phyloP scores from a whole-genome alignment of 2,888 invertebrate genomes.

The Isoperla grammatica region DNA sequence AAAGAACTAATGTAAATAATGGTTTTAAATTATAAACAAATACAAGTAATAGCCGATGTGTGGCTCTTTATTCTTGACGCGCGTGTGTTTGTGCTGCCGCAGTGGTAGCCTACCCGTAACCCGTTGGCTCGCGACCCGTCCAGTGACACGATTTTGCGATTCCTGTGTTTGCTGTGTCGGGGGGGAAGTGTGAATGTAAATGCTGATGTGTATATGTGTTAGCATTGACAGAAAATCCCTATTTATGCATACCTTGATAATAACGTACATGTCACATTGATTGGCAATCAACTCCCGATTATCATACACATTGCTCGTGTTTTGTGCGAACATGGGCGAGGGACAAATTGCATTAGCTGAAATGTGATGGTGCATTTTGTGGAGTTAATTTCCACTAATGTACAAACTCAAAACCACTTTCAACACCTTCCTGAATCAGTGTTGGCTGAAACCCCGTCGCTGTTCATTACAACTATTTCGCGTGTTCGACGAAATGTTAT shows the following conservation, averaged over 20 bases:
- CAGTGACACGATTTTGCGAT: no score
- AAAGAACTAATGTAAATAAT: no score
- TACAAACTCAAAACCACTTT: constrained; percentile 1
- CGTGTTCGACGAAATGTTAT: background rate
- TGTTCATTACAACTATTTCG: background rate
- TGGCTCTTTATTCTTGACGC: no score
- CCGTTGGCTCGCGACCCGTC: no score
- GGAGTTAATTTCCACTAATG: constrained; percentile 8
- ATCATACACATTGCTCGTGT: constrained; percentile 24
- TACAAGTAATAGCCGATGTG: no score
- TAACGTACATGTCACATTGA: constrained; percentile 30
- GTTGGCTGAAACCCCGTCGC: background rate
- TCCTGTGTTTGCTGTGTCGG: no score
- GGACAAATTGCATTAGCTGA: constrained; percentile 14
- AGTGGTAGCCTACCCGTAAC: no score
- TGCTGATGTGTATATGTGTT: constrained; percentile 11
- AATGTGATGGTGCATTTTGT: constrained; percentile 9
- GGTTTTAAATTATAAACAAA: no score
- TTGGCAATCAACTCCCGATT: constrained; percentile 32
- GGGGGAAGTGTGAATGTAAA: constrained; percentile 28
- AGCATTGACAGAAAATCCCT: constrained; percentile 17
- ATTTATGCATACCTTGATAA: constrained; percentile 28
- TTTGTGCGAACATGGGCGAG: background rate
- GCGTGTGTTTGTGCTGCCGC: no score
- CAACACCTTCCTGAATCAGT: no score